phyloP scores from a whole-genome alignment of 2,113 vertebrate species.

The rat (Rattus norvegicus) region DNA sequence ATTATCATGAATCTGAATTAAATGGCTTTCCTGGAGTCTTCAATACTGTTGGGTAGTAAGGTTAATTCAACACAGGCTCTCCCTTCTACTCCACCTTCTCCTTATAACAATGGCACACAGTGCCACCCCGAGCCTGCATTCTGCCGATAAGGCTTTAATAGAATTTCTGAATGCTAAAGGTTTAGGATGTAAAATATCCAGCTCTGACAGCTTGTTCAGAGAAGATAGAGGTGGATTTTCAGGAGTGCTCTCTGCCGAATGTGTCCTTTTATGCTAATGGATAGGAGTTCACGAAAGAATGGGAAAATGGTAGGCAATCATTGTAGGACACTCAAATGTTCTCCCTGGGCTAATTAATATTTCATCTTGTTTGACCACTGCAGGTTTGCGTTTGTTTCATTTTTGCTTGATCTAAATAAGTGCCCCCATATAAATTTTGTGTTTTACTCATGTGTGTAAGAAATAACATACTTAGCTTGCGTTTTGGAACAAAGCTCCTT shows the following conservation, averaged over 20 bases:
- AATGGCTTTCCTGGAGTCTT: constrained; percentile 61
- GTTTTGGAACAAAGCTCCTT: background rate
- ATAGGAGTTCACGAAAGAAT: constrained; percentile 87
- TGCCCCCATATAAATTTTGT: background rate
- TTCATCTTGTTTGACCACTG: constrained; percentile 58
- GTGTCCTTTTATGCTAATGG: constrained; percentile 92
- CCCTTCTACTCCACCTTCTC: constrained; percentile 93
- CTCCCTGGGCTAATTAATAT: constrained; percentile 62
- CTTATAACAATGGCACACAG: constrained; percentile 93
- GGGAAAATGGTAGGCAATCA: constrained; percentile 74
- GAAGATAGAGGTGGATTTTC: constrained; percentile 94
- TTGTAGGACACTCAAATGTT: constrained; percentile 7
- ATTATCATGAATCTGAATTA: constrained; percentile 46
- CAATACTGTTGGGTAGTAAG: constrained; percentile 86
- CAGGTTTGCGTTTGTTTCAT: constrained; percentile 3
- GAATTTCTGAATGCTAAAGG: constrained; percentile 97
- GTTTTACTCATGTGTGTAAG: background rate
- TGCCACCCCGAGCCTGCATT: constrained; percentile 92
- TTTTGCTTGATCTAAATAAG: background rate
- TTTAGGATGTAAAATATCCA: constrained; percentile 95
- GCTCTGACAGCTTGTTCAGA: constrained; percentile 90
- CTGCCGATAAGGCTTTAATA: constrained; percentile 97
- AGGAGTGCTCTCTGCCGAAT: constrained; percentile 92
- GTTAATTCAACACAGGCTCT: constrained; percentile 88
- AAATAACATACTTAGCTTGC: background rate